Base-by-base conservation (phyloP, 2,888 invertebrate species). In the Ctena decussata region DNA sequence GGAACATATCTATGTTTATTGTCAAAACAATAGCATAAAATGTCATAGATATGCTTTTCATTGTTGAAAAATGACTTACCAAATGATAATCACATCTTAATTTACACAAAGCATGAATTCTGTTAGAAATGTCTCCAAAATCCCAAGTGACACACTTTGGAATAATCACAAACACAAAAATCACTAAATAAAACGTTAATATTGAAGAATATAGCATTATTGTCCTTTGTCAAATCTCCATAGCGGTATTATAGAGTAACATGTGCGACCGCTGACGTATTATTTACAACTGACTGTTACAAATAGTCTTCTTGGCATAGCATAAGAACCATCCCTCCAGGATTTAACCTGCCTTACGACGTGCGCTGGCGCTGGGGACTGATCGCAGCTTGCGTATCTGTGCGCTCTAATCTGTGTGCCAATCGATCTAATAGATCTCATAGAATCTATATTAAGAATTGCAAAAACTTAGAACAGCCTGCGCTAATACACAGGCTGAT, bases 61-160 rank as follows among this genome's bases (percentile, higher is more conserved):
- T n/a, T n/a, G n/a, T n/a, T n/a, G 18, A 18, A 46, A 46, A 46
- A 21, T 46, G 2, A 72, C 72, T 72, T 72, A 72, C 72, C 30
- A 72, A 72, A 72, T 72, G 39, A 24, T 27, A 46, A 41, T 72
- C 72, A 46, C 72, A 72, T 46, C 44, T 46, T 46, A 72, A 72
- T 41, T 6, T 46, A 72, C 72, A 72, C 8, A 41, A 24, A 15
- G 44, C 72, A 41, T 72, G 44, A n/a, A 72, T 72, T 46, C 72
- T 39, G n/a, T 32, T 65, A 35, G 65, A 65, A 32, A 35, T 24
- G 35, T 65, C 65, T 21, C 65, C 65, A 35, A 65, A 65, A 65
- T 65, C 65, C 65, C 65, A 65, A 15, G 65, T n/a, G 6, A 35
- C 21, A 65, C 65, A 35, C 3, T 35, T 65, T 11, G 27, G 37